Conservation (phyloP, 2,888 invertebrate genomes). For the Isoperla grammatica region DNA sequence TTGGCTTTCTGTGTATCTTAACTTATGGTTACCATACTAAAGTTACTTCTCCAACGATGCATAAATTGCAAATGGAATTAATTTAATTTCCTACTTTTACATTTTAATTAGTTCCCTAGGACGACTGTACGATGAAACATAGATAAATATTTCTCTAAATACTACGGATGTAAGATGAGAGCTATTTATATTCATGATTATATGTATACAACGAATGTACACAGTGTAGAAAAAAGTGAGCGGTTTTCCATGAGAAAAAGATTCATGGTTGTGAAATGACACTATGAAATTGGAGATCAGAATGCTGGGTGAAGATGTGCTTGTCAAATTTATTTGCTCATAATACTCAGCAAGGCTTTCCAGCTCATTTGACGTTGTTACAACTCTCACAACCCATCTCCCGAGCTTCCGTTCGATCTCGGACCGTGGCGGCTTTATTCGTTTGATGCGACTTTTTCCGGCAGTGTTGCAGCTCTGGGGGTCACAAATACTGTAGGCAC, state of each 20-base stretch:
- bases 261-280: conserved; percentile 4
- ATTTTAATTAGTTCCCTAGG: conserved; percentile 7
- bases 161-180: neutral
- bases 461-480: conserved; percentile 5
- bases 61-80: conserved; percentile 2
- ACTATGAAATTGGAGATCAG: conserved; percentile 6
- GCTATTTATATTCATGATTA: conserved; percentile 14
- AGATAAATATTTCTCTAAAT: conserved; percentile 7
- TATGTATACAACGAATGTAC: conserved; percentile 24
- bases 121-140: conserved; percentile 5
- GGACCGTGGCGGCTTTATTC: no score
- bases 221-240: conserved; percentile 28
- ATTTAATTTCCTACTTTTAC: neutral
- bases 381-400: no score
- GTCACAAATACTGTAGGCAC: neutral
- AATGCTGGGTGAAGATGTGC: conserved; percentile 10
- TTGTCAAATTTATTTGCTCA: conserved; percentile 8
- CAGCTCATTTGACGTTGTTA: no score
- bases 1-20: neutral
- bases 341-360: conserved; percentile 14
- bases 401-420: no score
- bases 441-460: neutral
- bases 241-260: conserved; percentile 17
- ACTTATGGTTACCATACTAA: neutral
- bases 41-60: neutral